Conservation (phyloP, 2,797 vertebrate genomes). For the Otus scops region DNA sequence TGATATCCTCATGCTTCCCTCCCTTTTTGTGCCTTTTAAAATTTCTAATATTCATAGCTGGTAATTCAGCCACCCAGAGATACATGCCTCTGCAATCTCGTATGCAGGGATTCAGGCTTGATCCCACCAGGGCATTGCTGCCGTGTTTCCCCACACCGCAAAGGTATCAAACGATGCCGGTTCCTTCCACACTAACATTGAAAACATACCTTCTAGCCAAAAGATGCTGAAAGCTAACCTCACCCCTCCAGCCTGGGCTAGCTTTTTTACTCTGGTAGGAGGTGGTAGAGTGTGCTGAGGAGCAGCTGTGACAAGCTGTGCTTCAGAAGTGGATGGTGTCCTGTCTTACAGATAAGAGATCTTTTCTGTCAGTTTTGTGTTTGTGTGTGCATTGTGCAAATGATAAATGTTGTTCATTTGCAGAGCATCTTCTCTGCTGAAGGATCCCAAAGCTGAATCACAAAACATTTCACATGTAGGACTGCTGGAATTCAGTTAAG, state of each 20-base stretch:
- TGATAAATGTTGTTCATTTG: neutral
- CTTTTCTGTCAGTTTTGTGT: neutral
- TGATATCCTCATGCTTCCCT: neutral
- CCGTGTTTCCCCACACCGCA: neutral
- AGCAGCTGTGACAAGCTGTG: neutral
- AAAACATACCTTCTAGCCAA: neutral
- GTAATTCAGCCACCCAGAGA: neutral
- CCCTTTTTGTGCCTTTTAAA: neutral
- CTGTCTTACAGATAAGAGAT: neutral
- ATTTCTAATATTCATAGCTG: neutral
- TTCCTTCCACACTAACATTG: neutral
- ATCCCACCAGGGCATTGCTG: neutral
- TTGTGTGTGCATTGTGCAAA: neutral
- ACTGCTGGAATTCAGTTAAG: neutral
- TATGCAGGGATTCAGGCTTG: neutral
- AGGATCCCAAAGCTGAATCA: conserved; percentile 1
- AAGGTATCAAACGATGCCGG: fast-evolving
- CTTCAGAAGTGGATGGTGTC: neutral
- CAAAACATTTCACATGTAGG: neutral
- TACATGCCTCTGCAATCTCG: neutral
- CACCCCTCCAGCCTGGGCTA: neutral
- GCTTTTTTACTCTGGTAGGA: neutral
- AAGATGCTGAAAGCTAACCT: neutral
- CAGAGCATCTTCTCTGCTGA: neutral
- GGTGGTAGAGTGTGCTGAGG: neutral